phyloP scores from a whole-genome alignment of 2,888 invertebrate genomes.

The Phasia obesa region DNA sequence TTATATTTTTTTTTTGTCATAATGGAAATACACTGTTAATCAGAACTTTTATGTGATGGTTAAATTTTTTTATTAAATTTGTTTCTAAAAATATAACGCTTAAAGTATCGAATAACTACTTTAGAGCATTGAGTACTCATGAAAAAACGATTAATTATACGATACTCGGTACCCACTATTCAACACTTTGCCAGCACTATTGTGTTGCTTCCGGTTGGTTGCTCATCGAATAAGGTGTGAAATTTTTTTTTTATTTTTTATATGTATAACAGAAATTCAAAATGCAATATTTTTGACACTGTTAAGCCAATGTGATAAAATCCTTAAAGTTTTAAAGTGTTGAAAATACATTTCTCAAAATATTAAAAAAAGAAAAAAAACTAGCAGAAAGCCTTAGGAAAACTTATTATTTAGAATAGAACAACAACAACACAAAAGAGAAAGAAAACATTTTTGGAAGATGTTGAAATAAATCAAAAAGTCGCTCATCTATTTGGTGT shows the following conservation, averaged over 20 bases:
- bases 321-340: background rate
- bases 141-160: too few relatives aligned
- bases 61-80: too few relatives aligned
- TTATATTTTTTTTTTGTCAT: too few relatives aligned
- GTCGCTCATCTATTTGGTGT: slow-evolving; percentile 30
- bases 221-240: background rate
- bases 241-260: background rate
- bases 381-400: slow-evolving; percentile 21
- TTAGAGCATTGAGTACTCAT: too few relatives aligned
- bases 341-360: background rate
- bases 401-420: background rate
- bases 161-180: too few relatives aligned
- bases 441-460: slow-evolving; percentile 15
- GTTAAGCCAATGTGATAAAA: background rate
- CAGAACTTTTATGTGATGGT: too few relatives aligned
- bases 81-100: too few relatives aligned
- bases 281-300: background rate
- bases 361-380: background rate
- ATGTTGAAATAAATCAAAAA: slow-evolving; percentile 55
- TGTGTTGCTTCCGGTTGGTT: background rate
- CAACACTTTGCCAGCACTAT: too few relatives aligned
- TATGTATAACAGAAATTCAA: background rate
- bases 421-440: background rate
- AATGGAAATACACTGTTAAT: too few relatives aligned
- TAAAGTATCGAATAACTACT: too few relatives aligned